Evolutionary conservation across 2,888 invertebrate genomes (phyloP).

Genomic region (Orthosia gracilis): DNA sequence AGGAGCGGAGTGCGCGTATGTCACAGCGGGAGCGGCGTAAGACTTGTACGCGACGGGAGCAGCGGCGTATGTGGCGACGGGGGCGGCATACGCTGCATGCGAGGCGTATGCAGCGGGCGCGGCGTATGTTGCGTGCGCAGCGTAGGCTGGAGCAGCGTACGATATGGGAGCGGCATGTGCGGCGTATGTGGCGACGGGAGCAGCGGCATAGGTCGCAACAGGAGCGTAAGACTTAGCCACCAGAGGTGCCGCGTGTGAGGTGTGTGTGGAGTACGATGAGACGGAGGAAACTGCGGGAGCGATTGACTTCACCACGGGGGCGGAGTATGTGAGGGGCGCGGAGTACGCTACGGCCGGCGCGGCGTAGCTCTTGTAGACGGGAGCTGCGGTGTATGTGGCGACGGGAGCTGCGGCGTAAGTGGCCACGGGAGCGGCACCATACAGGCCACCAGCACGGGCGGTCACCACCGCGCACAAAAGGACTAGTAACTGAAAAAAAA

Average conservation of each 20-base stretch:
- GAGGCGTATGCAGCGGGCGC: constrained; percentile 74
- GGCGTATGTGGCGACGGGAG: constrained; percentile 72
- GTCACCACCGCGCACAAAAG: constrained; percentile 90
- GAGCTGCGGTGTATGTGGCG: constrained; percentile 68
- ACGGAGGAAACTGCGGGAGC: constrained; percentile 81
- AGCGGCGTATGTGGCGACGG: constrained; percentile 86
- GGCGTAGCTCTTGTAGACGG: constrained; percentile 75
- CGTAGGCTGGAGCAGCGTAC: constrained; percentile 70
- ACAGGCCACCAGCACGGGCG: constrained; percentile 90
- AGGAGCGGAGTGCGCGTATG: constrained; percentile 63
- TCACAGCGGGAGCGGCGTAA: constrained; percentile 71
- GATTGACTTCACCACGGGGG: constrained; percentile 81
- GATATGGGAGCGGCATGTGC: constrained; percentile 71
- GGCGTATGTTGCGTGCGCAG: constrained; percentile 76
- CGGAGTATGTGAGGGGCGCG: constrained; percentile 76
- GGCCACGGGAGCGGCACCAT: constrained; percentile 64
- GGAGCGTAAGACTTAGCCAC: constrained; percentile 85
- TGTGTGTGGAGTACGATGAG: constrained; percentile 77
- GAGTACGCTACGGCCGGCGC: constrained; percentile 71
- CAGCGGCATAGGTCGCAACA: constrained; percentile 68
- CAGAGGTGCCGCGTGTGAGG: constrained; percentile 66
- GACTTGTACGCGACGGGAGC: constrained; percentile 87
- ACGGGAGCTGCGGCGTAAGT: constrained; percentile 68
- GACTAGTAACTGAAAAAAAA: constrained; percentile 86
- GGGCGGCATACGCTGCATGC: constrained; percentile 71